Evolutionary conservation across 2,888 invertebrate species (phyloP).

Genomic region (Apodemia duryi): DNA sequence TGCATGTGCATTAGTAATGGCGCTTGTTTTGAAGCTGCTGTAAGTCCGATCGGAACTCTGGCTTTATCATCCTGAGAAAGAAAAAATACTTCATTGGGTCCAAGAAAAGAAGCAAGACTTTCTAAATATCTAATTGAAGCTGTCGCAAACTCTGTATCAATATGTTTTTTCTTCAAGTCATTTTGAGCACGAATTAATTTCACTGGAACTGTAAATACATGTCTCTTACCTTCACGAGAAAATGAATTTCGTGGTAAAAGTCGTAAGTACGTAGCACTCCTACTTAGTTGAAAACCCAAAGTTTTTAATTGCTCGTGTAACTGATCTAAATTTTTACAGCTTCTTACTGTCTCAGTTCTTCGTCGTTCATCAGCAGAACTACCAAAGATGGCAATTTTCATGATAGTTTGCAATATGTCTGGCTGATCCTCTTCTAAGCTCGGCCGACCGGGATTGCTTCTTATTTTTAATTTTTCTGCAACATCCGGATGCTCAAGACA

Average conservation of each 20-base stretch:
- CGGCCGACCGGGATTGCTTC: conserved; percentile 6
- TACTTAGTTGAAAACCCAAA: conserved; percentile 7
- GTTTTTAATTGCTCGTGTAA: conserved; percentile 7
- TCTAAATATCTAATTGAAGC: conserved; percentile 8
- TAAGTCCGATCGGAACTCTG: conserved; percentile 2
- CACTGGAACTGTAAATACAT: conserved; percentile 3
- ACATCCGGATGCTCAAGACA: conserved; percentile 5
- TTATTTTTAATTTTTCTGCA: conserved; percentile 8
- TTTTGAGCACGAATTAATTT: conserved; percentile 7
- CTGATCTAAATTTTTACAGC: conserved; percentile 8
- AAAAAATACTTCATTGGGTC: conserved; percentile 5
- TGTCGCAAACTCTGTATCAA: conserved; percentile 8
- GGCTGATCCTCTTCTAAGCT: conserved; percentile 6
- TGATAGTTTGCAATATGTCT: conserved; percentile 3
- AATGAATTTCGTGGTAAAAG: conserved; percentile 8
- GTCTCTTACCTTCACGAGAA: conserved; percentile 5
- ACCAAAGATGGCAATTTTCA: conserved; percentile 7
- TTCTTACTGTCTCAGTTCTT: conserved; percentile 7
- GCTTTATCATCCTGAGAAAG: conserved; percentile 7
- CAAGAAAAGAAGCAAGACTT: conserved; percentile 6
- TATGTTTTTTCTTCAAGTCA: conserved; percentile 8
- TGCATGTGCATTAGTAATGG: conserved; percentile 8
- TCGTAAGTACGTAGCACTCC: conserved; percentile 3
- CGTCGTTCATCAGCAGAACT: conserved; percentile 3
- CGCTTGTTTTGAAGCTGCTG: conserved; percentile 6